Conservation (phyloP, 2,888 invertebrate genomes). For the Limenitis camilla region DNA sequence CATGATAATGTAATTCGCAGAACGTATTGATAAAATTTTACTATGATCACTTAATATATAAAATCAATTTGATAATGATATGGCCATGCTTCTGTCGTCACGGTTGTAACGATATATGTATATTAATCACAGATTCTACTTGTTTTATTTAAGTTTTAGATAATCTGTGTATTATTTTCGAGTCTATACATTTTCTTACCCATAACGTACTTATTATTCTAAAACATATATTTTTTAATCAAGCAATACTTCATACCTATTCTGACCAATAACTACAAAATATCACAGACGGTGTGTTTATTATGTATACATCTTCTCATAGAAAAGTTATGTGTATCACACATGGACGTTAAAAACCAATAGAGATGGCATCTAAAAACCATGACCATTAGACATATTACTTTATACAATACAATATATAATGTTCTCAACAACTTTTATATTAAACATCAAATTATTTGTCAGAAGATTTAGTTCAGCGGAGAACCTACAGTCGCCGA, state of each 20-base stretch:
- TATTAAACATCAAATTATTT: conserved; percentile 57
- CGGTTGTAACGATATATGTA: conserved; percentile 62
- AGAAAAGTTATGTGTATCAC: conserved; percentile 73
- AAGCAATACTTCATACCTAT: conserved; percentile 71
- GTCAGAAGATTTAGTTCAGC: conserved; percentile 57
- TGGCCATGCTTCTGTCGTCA: conserved; percentile 66
- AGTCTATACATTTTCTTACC: conserved; percentile 65
- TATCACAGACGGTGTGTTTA: conserved; percentile 75
- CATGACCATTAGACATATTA: conserved; percentile 56
- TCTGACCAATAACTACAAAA: conserved; percentile 73
- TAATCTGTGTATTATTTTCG: conserved; percentile 50
- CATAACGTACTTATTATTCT: conserved; percentile 65
- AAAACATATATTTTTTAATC: conserved; percentile 67
- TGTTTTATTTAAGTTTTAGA: conserved; percentile 50
- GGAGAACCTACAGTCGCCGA: conserved; percentile 32
- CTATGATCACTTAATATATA: conserved; percentile 52
- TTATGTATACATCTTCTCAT: conserved; percentile 75
- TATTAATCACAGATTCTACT: conserved; percentile 69
- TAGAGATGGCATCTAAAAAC: conserved; percentile 68
- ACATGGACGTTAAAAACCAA: conserved; percentile 72
- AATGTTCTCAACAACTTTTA: conserved; percentile 52
- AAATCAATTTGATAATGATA: conserved; percentile 67
- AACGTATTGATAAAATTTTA: conserved; percentile 32
- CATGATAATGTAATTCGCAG: conserved; percentile 44
- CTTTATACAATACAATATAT: conserved; percentile 45